Base-by-base conservation (phyloP, 1,140 invertebrate species). In the Rhyacophila brunnea region DNA sequence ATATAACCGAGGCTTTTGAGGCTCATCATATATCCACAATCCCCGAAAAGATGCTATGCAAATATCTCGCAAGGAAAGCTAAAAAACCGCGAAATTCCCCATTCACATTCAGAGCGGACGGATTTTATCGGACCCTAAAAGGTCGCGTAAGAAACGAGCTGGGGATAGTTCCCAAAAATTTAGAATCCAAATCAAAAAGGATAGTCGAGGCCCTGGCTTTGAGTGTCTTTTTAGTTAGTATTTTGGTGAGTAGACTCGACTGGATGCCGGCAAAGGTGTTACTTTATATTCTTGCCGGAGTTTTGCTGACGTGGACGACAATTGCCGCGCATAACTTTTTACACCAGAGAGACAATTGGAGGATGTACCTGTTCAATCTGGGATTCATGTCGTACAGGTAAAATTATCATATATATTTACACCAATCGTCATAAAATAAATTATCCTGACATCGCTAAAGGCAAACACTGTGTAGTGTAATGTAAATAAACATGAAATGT, bases 361-460 rank as follows among this genome's bases (percentile, higher is more conserved):
- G 91, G 40, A 91, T 91, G 85, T 91, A 89, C 66, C 83, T 89
- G 35, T 90, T 90, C 56, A 88, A 93, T 67, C 70, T 94, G 13
- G 74, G 77, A 20, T 67, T 86, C 49, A 70, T 88, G 71, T 83
- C 84, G 1, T 86, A 83, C n/a, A 79, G 71, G 82, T 84, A 72
- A 66, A 66, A 11, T 15, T n/a, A n/a, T n/a, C n/a, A n/a, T n/a
- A n/a, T n/a, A n/a, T n/a, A n/a, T n/a, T n/a, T n/a, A n/a, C n/a
- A n/a, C n/a, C n/a, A n/a, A n/a, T n/a, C n/a, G n/a, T n/a, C n/a
- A n/a, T n/a, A n/a, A n/a, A n/a, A n/a, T n/a, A n/a, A n/a, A n/a
- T n/a, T n/a, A n/a, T n/a, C n/a, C n/a, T n/a, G n/a, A n/a, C n/a
- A n/a, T n/a, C n/a, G n/a, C n/a, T n/a, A n/a, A n/a, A n/a, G n/a